Evolutionary conservation across 2,797 vertebrate species (phyloP).

Genomic region (Graptemys geographica): DNA sequence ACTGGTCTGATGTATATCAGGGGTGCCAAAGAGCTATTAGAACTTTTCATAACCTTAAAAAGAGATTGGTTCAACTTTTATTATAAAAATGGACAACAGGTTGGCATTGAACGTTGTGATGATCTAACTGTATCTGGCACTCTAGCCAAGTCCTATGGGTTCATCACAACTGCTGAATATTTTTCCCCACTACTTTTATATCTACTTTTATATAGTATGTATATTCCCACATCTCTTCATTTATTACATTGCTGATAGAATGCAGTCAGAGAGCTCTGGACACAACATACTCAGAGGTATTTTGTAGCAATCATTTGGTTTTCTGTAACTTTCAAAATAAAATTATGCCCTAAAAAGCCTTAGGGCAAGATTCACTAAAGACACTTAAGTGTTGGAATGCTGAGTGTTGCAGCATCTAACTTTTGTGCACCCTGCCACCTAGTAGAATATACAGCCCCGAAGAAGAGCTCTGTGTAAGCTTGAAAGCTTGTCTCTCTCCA

Average conservation of each 20-base stretch:
- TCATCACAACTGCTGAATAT: neutral
- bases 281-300: neutral
- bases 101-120: neutral
- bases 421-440: neutral
- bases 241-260: neutral
- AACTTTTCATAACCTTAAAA: neutral
- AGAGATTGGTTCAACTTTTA: neutral
- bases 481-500: neutral
- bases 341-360: neutral
- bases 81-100: neutral
- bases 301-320: neutral
- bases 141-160: neutral
- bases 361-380: neutral
- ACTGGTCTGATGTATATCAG: neutral
- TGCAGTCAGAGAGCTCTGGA: neutral
- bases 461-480: neutral
- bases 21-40: neutral
- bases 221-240: neutral
- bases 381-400: neutral
- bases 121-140: neutral
- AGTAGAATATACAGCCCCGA: neutral
- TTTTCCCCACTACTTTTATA: neutral
- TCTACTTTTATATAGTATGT: neutral
- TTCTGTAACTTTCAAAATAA: neutral
- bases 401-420: neutral